Base-by-base conservation (phyloP, 2,888 invertebrate species). In the Koerneria pararmatus region DNA sequence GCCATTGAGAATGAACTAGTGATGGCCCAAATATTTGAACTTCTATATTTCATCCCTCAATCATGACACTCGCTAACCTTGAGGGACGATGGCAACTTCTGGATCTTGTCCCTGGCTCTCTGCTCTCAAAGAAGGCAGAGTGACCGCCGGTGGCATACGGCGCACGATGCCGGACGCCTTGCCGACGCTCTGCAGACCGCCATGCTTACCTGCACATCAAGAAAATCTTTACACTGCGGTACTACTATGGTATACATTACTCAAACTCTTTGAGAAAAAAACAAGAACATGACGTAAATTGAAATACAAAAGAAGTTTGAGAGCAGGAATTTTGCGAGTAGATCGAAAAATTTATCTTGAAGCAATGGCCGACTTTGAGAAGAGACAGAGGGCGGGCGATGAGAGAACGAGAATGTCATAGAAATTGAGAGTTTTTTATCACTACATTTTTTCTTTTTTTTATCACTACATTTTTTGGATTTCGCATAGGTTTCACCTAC, bases 101-200 rank as follows among this genome's bases (percentile, higher is more conserved):
- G 90, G 89, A 86, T 90, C 90, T 86, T 89, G 89, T 68, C 82
- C 81, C 69, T 84, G 89, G 84, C 89, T 89, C 88, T 98, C 97
- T 86, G 95, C 93, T 89, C 94, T 97, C 88, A 97, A 88, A 89
- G 95, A 97, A 85, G 97, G 97, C 87, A 97, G 88, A 88, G 95
- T 94, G 85, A 93, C 94, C 86, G 97, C 95, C 77, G 87, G 87
- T 72, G 87, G 87, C 88, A 95, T 93, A 86, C 97, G 91, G 88
- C 97, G 91, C 86, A 84, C 82, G 63, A 93, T 92, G 87, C 91
- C 91, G 86, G 92, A 92, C 87, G 95, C 92, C 90, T 95, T 97
- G 88, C 97, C 97, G 90, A 98, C 90, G 88, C 91, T 91, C 91
- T 97, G 97, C 91, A 97, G 92, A 67, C 78, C 77, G 89, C 95